Evolutionary conservation across 1,140 invertebrate genomes (phyloP), one percentile per base, ranked within the genome.

Genomic region (Mamestra configurata): DNA sequence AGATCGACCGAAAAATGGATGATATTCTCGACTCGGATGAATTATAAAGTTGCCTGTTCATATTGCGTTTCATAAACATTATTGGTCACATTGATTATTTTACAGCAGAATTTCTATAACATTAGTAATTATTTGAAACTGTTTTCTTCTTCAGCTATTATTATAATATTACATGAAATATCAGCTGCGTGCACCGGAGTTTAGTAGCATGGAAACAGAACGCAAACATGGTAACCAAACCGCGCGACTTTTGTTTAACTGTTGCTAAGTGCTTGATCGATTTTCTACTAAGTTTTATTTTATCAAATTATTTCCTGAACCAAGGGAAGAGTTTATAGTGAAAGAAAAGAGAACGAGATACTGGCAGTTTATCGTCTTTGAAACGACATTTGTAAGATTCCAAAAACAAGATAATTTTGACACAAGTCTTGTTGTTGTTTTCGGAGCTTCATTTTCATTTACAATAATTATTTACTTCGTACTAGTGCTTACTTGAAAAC

Each of bases 321-420:
- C 7, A 61, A 61, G 8, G 8, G n/a, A 18, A 61, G 6, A 37
- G 7, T 61, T 31, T 51, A 27, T 31, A 59, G 15, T n/a, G 27
- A n/a, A 37, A 61, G 31, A 61, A 40, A 22, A 22, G 13, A 43
- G n/a, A 11, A 35, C 20, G 55, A 66, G 40, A 43, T 55, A 53
- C 85, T 87, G 84, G 82, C 82, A 55, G 82, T 68, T 72, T 22
- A 76, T 51, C 31, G 66, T 53, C 7, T 35, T 55, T 43, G 46
- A 59, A 35, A 53, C 27, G 66, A 43, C n/a, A 73, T 37, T 35
- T 72, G 76, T 81, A 84, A 88, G 80, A 79, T 89, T 89, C 83
- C 81, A 84, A 85, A 89, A 86, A 84, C 79, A 86, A 86, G 86
- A 80, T 73, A 77, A 79, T 79, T 81, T 81, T 87, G 88, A 87